Evolutionary conservation across 1,140 invertebrate genomes (phyloP).

Genomic region (Microplitis demolitor): DNA sequence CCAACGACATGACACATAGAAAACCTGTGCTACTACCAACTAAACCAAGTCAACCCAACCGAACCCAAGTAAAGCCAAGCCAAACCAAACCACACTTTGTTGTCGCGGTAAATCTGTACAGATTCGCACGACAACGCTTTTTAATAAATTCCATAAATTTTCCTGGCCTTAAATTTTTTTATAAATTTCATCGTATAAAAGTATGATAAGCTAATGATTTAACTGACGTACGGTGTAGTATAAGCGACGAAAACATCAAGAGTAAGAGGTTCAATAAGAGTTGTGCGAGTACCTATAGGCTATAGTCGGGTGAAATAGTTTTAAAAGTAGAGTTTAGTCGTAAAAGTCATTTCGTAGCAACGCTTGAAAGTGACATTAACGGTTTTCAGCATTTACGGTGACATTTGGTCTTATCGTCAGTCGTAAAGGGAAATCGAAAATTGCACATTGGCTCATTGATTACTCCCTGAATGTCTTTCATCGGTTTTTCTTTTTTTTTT

Average conservation of each 20-base stretch:
- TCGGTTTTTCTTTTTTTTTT: no score
- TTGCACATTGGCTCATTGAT: neutral
- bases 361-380: slow-evolving; percentile 8
- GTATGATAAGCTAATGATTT: no score
- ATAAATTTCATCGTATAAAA: no score
- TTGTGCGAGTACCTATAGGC: no score
- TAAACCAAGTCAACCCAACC: neutral
- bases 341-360: neutral
- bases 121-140: neutral
- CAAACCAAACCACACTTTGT: slow-evolving; percentile 16
- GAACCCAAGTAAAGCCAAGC: slow-evolving; percentile 2
- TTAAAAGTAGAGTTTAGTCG: neutral
- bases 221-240: no score
- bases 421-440: neutral
- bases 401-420: slow-evolving; percentile 5
- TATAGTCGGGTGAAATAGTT: no score
- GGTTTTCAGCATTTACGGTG: neutral
- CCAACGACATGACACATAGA: slow-evolving; percentile 1
- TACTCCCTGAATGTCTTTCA: no score
- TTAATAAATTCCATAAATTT: neutral
- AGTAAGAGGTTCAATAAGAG: no score
- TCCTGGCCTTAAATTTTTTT: no score
- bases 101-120: slow-evolving; percentile 17
- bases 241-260: no score
- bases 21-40: neutral